Percentiles rank a stretch among this genome's conserved stretches.
phyloP scores from a whole-genome alignment of 2,797 vertebrate species.

The Betta splendens region DNA sequence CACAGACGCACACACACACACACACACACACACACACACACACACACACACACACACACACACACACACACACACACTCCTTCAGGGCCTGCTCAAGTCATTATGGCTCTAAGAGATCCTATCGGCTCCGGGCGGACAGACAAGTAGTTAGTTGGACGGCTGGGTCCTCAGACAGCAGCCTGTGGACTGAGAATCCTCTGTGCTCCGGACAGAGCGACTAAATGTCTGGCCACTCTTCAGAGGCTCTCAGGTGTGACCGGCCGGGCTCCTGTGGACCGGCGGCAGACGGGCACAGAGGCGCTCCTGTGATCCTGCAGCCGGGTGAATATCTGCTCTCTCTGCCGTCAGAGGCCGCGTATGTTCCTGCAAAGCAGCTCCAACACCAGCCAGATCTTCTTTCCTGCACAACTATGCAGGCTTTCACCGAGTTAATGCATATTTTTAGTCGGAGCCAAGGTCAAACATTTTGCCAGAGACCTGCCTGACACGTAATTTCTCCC shows the following conservation, averaged over 20 bases:
- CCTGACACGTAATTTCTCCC: constrained; percentile 66
- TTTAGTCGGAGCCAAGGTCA: constrained; percentile 71
- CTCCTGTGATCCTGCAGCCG: constrained; percentile 58
- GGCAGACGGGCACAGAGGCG: constrained; percentile 69
- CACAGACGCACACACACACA: constrained; percentile 65
- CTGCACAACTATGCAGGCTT: constrained; percentile 66
- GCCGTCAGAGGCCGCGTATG: constrained; percentile 50
- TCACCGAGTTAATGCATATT: constrained; percentile 73
- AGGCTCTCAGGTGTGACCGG: constrained; percentile 77
- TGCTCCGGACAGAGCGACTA: constrained; percentile 56
- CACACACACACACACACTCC: constrained; percentile 66
- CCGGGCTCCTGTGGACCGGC: constrained; percentile 60
- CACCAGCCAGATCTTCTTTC: constrained; percentile 76
- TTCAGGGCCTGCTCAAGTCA: constrained; percentile 74
- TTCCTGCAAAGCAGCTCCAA: constrained; percentile 50
- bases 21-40: no score
- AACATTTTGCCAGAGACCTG: constrained; percentile 67
- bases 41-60: no score
- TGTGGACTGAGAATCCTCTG: constrained; percentile 59
- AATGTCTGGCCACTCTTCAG: constrained; percentile 75
- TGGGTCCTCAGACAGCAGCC: constrained; percentile 58
- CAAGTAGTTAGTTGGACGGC: constrained; percentile 65
- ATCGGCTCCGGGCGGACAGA: constrained; percentile 72
- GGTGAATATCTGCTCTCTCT: constrained; percentile 72
- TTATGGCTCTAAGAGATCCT: constrained; percentile 68